These are phyloP conservation scores for Cetoscarus ocellatus DNA, from an alignment of 2,797 vertebrate species.

Conservation along the genomic window DNA sequence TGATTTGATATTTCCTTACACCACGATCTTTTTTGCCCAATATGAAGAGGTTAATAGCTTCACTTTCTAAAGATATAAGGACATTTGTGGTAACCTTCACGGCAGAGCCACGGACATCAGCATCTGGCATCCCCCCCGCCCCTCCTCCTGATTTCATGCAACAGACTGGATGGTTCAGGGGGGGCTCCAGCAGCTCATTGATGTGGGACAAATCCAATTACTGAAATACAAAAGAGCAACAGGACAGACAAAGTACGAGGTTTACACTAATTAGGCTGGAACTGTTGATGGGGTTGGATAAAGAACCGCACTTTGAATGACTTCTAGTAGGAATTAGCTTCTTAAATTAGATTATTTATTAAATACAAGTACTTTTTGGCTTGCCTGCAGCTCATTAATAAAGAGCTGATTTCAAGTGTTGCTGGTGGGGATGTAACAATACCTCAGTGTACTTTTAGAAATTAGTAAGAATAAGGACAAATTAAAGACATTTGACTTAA, in stretches of 20 bases:
- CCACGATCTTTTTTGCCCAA: neutral
- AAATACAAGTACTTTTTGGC: neutral
- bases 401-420: constrained; percentile 2
- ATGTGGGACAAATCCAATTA: constrained; percentile 62
- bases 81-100: neutral
- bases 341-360: neutral
- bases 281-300: constrained; percentile 19
- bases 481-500: too few relatives aligned
- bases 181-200: constrained; percentile 23
- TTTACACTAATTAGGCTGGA: constrained; percentile 36
- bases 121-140: constrained; percentile 9
- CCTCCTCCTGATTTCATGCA: constrained; percentile 5
- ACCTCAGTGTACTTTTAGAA: too few relatives aligned
- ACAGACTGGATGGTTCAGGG: constrained; percentile 27
- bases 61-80: neutral
- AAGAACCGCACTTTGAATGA: constrained; percentile 1
- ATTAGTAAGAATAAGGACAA: too few relatives aligned
- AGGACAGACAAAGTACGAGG: constrained; percentile 9
- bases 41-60: neutral
- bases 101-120: constrained; percentile 7
- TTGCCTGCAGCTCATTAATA: too few relatives aligned
- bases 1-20: too few relatives aligned
- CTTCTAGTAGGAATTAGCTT: neutral
- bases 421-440: neutral
- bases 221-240: constrained; percentile 41